A percentile compares a stretch with the other conserved stretches of the same genome.
Conservation (phyloP, 2,113 vertebrate species). For the Sturnus vulgaris region DNA sequence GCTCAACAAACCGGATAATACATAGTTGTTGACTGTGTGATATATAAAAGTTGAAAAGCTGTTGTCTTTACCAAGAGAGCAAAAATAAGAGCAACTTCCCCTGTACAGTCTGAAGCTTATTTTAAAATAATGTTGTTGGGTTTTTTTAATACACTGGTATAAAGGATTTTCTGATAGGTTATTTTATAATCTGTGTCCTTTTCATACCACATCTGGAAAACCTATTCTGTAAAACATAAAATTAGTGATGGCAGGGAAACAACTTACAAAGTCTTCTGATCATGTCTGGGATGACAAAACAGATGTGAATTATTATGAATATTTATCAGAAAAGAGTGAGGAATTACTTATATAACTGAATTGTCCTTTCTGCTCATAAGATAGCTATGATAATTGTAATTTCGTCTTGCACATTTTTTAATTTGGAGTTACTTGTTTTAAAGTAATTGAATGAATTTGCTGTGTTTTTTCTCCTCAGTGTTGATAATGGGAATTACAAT, state of each 20-base stretch:
- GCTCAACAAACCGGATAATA: not conserved
- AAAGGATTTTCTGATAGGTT: not conserved
- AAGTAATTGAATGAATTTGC: not conserved
- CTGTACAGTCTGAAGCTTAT: not conserved
- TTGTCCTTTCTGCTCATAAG: not conserved
- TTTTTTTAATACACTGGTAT: not conserved
- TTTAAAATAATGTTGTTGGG: not conserved
- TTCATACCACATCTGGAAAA: not conserved
- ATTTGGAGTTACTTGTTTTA: not conserved
- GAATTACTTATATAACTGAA: not conserved
- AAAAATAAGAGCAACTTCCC: not conserved
- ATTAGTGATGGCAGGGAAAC: not conserved
- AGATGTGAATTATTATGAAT: not conserved
- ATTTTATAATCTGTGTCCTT: not conserved
- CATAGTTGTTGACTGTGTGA: not conserved
- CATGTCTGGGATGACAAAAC: not conserved
- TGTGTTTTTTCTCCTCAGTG: not conserved
- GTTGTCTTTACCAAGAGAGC: not conserved
- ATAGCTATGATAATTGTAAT: not conserved
- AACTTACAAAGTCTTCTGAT: not conserved
- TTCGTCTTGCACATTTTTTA: not conserved
- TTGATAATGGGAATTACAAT: not conserved
- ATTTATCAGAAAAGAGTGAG: not conserved
- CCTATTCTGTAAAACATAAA: not conserved
- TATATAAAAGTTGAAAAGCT: not conserved